A percentile compares a stretch with the other conserved stretches of the same genome.
Evolutionary conservation across 2,888 invertebrate species (phyloP).

Genomic region (Sylvicola cinctus): DNA sequence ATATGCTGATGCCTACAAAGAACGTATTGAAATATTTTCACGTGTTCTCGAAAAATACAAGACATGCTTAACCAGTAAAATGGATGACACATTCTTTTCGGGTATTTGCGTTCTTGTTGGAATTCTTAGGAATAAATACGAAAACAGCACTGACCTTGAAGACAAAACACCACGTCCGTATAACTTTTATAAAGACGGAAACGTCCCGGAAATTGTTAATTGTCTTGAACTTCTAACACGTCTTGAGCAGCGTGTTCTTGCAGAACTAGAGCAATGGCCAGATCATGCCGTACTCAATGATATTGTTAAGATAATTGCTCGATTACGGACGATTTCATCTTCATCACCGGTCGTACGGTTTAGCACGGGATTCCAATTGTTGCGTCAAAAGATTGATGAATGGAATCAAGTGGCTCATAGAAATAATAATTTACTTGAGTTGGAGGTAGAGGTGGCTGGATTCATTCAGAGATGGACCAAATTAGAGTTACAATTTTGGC

Average conservation of each 20-base stretch:
- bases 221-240: slow-evolving; percentile 47
- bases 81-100: slow-evolving; percentile 17
- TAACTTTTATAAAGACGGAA: slow-evolving; percentile 71
- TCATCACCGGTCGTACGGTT: slow-evolving; percentile 72
- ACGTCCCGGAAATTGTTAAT: slow-evolving; percentile 53
- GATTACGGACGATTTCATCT: slow-evolving; percentile 48
- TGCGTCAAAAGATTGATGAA: slow-evolving; percentile 65
- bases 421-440: slow-evolving; percentile 57
- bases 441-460: slow-evolving; percentile 52
- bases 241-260: slow-evolving; percentile 37
- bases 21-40: not conserved
- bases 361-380: slow-evolving; percentile 72
- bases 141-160: too few species aligned
- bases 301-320: slow-evolving; percentile 42
- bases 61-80: slow-evolving; percentile 13
- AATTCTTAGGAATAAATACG: slow-evolving; percentile 5
- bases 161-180: slow-evolving; percentile 12
- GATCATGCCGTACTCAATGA: slow-evolving; percentile 74
- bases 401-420: slow-evolving; percentile 86
- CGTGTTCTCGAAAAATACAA: slow-evolving; percentile 13
- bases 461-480: slow-evolving; percentile 82
- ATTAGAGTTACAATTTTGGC: slow-evolving; percentile 75
- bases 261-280: slow-evolving; percentile 61
- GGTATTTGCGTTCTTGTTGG: slow-evolving; percentile 17
- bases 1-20: not conserved